These are phyloP conservation scores for Lophius piscatorius DNA, from an alignment of 2,113 vertebrate genomes.

Conservation along the genomic window DNA sequence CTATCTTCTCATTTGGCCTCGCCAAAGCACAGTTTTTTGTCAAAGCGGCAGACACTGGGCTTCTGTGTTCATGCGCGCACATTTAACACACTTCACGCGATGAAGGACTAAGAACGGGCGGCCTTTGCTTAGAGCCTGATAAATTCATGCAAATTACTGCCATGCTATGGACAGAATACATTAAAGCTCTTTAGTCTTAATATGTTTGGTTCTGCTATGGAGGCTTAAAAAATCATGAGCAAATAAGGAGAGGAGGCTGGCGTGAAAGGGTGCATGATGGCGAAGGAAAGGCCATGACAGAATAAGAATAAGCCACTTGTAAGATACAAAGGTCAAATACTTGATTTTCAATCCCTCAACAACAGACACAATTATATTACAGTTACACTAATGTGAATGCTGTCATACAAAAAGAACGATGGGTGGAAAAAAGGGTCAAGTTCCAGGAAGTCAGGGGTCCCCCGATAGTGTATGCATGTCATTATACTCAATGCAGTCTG, in stretches of 20 bases:
- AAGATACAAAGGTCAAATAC: slow-evolving; percentile 77
- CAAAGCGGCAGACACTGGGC: slow-evolving; percentile 44
- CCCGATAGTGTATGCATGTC: slow-evolving; percentile 57
- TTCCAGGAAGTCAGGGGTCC: slow-evolving; percentile 57
- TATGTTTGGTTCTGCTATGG: slow-evolving; percentile 51
- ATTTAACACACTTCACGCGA: slow-evolving; percentile 69
- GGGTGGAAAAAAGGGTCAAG: slow-evolving; percentile 58
- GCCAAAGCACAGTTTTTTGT: slow-evolving; percentile 65
- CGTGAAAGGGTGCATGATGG: slow-evolving; percentile 32
- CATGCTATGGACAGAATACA: slow-evolving; percentile 60
- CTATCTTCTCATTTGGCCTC: slow-evolving; percentile 75
- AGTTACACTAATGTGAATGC: slow-evolving; percentile 65
- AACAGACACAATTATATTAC: slow-evolving; percentile 62
- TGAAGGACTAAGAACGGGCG: slow-evolving; percentile 52
- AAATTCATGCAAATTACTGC: slow-evolving; percentile 72
- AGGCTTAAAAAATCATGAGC: slow-evolving; percentile 47
- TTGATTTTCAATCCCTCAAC: slow-evolving; percentile 76
- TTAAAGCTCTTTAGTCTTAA: slow-evolving; percentile 58
- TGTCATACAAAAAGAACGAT: slow-evolving; percentile 62
- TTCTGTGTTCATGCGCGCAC: slow-evolving; percentile 57
- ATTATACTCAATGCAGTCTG: slow-evolving; percentile 68
- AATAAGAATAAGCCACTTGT: slow-evolving; percentile 68
- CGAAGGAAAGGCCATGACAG: slow-evolving; percentile 49
- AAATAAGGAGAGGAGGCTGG: slow-evolving; percentile 6
- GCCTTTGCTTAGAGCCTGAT: slow-evolving; percentile 57